Evolutionary conservation across 2,888 invertebrate species (phyloP), one percentile per base, ranked within the genome.

Genomic region (Timema podura): DNA sequence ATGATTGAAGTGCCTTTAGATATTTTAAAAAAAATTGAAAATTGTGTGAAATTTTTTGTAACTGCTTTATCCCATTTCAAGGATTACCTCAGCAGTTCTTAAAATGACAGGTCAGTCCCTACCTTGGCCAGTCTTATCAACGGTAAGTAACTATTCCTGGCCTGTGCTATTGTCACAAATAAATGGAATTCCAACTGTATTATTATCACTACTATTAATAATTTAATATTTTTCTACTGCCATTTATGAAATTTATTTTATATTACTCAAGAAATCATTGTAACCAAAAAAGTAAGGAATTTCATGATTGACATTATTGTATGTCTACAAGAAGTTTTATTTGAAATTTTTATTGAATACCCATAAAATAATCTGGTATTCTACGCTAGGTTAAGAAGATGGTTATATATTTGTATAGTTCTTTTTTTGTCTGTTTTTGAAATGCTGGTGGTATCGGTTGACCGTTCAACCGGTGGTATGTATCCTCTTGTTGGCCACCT

Each of bases 1-100:
- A 71, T 72, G 71, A 71, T 71, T 72, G 74, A 73, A 74, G 72
- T 72, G 74, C 74, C 74, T 74, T 74, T 72, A 66, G 71, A 71
- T 66, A 69, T 30, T 30, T 30, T 44, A 70, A 64, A 65, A 71
- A 30, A 65, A 71, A 30, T 30, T 30, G 30, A 30, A 30, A 30
- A 66, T 66, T 59, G 57, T 70, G 59, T 65, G 65, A 16, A 15
- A 48, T n/a, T 13, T 48, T 57, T 51, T 65, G 16, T 65, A 65
- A 61, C 64, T 65, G 66, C 57, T 54, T 48, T 57, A 51, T 57
- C n/a, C 48, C 46, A 45, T n/a, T 16, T 48, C n/a, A 44, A 61
- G 61, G 61, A 61, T 61, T 30, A 45, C 44, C 45, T 10, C 30
- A 64, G 45, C 70, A 68, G 59, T 68, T 70, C 64, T 30, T 70